Base-by-base conservation (phyloP, 2,797 vertebrate species). In the Trichosurus vulpecula region DNA sequence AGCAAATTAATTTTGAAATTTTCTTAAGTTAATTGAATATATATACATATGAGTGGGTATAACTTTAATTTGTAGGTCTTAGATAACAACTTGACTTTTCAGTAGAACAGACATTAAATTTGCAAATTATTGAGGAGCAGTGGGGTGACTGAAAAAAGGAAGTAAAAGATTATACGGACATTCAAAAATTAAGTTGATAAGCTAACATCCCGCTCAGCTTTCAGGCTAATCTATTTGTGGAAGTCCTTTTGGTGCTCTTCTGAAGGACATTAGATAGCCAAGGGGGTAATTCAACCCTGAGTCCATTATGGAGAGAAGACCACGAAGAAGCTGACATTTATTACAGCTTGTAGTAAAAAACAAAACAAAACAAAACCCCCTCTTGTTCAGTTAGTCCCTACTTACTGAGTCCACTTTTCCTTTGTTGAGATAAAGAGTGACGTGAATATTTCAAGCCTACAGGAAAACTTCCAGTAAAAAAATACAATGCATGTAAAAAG, bases 161-260 rank as follows among this genome's bases (percentile, higher is more conserved):
- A 98, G 96, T 56, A 97, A 98, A 96, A 97, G 92, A 52, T 55
- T 94, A 92, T 0, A 16, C 95, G 92, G 89, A 92, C 54, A 97
- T 97, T 96, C 54, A 97, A 95, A 97, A 90, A 54, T 52, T 95
- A 97, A 98, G 89, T 97, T 93, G 94, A 93, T 92, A 81, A 95
- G 96, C 47, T 94, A 93, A 95, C 54, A 94, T 96, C 96, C 52
- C 1, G 92, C 96, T 97, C 56, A 94, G 94, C 97, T 97, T 95
- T 97, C 11, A 97, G 97, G 97, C 94, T 97, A 91, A 92, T 95
- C 92, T 92, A 92, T 92, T 89, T 96, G 92, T 91, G 96, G 93
- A 96, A 96, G 93, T 87, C 96, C 29, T 91, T 57, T 74, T 96
- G 98, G 31, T 96, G 58, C 95, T 98, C 97, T 92, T 51, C 56